Evolutionary conservation across 2,113 vertebrate genomes (phyloP).

Genomic region (Planiliza haematocheilus): DNA sequence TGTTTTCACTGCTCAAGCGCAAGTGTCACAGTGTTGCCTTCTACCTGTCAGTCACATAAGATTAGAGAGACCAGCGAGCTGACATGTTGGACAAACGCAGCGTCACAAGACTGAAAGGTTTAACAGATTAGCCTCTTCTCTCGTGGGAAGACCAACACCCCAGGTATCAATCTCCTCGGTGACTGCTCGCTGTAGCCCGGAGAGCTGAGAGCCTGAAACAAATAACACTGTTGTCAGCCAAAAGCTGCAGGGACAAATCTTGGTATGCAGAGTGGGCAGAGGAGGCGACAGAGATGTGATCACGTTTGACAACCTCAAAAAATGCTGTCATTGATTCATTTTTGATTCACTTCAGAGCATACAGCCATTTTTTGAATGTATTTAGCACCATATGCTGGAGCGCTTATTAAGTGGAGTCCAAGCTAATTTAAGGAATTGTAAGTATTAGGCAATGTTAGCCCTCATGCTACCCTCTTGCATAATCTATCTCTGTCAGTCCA

Average conservation of each 20-base stretch:
- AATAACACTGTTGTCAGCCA: conserved; percentile 9
- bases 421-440: too few relatives aligned
- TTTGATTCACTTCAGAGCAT: background rate
- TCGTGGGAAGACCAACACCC: conserved; percentile 44
- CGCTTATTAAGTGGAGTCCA: too few relatives aligned
- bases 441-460: too few relatives aligned
- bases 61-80: conserved; percentile 59
- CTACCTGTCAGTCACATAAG: conserved; percentile 65
- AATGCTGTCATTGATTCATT: background rate
- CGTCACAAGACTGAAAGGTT: conserved; percentile 65
- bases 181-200: conserved; percentile 24
- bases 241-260: conserved; percentile 9
- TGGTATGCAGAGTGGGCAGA: conserved; percentile 34
- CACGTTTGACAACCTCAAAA: conserved; percentile 23
- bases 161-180: conserved; percentile 67
- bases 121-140: conserved; percentile 66
- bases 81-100: conserved; percentile 72
- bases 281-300: conserved; percentile 27
- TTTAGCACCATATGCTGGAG: background rate
- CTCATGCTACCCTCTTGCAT: too few relatives aligned
- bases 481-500: too few relatives aligned
- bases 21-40: conserved; percentile 62
- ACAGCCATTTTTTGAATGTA: background rate
- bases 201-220: conserved; percentile 32
- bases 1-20: conserved; percentile 40